Evolutionary conservation across 2,797 vertebrate species (phyloP).

Genomic region (Urosaurus nigricauda): DNA sequence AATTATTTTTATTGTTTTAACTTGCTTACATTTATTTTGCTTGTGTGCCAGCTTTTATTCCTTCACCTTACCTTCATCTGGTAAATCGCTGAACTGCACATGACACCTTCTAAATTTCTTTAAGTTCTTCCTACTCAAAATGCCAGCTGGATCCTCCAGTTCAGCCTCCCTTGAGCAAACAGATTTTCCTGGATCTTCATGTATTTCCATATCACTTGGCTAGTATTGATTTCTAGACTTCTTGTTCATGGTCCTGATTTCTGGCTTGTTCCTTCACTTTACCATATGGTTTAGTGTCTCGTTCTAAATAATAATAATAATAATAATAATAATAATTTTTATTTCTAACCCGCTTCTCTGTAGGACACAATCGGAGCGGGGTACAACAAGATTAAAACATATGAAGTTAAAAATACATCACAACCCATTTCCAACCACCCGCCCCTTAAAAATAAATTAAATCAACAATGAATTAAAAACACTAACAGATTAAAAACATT

Average conservation of each 20-base stretch:
- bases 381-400: no score
- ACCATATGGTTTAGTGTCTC: neutral
- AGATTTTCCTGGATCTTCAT: neutral
- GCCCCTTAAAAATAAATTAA: no score
- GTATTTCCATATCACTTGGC: neutral
- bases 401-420: no score
- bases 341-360: no score
- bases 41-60: no score
- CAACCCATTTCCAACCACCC: no score
- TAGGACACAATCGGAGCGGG: no score
- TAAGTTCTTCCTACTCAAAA: neutral
- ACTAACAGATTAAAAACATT: no score
- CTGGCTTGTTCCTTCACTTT: neutral
- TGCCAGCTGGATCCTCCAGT: neutral
- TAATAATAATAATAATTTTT: no score
- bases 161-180: neutral
- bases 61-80: neutral
- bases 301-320: no score
- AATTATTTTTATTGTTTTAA: neutral
- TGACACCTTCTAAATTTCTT: neutral
- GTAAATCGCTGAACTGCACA: neutral
- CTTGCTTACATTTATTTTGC: no score
- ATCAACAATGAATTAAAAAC: no score
- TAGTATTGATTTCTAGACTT: neutral
- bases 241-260: neutral